A percentile compares a stretch with the other conserved stretches of the same genome.
These are phyloP conservation scores for Isoperla grammatica DNA, from an alignment of 2,888 invertebrate species.

Conservation along the genomic window DNA sequence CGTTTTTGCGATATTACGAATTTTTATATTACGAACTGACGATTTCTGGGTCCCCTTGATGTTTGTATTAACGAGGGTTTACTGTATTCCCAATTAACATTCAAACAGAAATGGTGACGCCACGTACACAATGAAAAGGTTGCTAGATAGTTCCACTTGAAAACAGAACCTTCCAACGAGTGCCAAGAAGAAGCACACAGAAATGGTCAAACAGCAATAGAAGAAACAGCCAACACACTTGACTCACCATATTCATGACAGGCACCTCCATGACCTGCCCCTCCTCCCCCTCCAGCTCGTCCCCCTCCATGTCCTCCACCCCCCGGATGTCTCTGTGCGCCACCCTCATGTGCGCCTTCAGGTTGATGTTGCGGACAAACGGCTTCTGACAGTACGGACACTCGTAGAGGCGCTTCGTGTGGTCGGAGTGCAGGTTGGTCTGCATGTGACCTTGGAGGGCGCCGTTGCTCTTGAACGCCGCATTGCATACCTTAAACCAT, in stretches of 20 bases:
- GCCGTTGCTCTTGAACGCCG: slow-evolving; percentile 45
- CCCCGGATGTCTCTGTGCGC: slow-evolving; percentile 60
- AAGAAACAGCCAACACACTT: slow-evolving; percentile 10
- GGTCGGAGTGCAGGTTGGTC: slow-evolving; percentile 43
- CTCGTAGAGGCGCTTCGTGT: slow-evolving; percentile 41
- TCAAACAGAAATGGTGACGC: too few relatives aligned
- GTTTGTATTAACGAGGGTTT: too few relatives aligned
- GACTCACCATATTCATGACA: slow-evolving; percentile 29
- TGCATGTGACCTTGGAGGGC: slow-evolving; percentile 47
- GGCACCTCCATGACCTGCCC: slow-evolving; percentile 31
- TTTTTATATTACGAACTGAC: too few relatives aligned
- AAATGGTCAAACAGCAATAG: too few relatives aligned
- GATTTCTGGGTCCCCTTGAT: too few relatives aligned
- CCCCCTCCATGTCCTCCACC: slow-evolving; percentile 48
- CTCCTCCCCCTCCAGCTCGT: slow-evolving; percentile 9
- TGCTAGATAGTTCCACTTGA: too few relatives aligned
- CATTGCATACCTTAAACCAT: slow-evolving; percentile 45
- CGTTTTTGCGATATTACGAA: too few relatives aligned
- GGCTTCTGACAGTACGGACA: slow-evolving; percentile 71
- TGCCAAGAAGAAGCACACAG: too few relatives aligned
- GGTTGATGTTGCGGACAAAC: slow-evolving; percentile 61
- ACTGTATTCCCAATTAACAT: too few relatives aligned
- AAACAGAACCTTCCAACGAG: too few relatives aligned
- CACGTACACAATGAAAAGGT: too few relatives aligned
- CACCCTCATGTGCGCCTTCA: slow-evolving; percentile 65